A percentile compares a stretch with the other conserved stretches of the same genome.
These are phyloP conservation scores for Cremastinae sp. DNA, from an alignment of 2,888 invertebrate species.

Conservation along the genomic window DNA sequence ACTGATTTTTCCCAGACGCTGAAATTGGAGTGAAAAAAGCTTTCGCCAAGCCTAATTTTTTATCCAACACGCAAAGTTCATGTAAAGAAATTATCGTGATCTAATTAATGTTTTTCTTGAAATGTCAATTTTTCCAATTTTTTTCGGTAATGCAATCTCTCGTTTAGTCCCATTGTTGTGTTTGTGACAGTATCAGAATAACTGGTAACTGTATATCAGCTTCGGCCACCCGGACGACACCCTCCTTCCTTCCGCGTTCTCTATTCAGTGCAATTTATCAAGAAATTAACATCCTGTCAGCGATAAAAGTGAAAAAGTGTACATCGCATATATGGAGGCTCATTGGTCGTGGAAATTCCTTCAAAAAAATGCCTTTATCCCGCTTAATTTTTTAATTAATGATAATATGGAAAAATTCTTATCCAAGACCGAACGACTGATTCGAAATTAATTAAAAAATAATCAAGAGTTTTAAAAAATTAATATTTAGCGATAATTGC, in stretches of 20 bases:
- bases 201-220: conserved; percentile 45
- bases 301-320: conserved; percentile 16
- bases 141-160: background rate
- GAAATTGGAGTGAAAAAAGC: background rate
- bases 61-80: background rate
- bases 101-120: too few relatives aligned
- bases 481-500: background rate
- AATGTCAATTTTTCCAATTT: background rate
- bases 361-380: background rate
- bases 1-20: background rate
- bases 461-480: background rate
- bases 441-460: background rate
- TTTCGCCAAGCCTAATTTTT: background rate
- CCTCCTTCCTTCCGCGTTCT: conserved; percentile 7
- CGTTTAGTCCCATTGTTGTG: conserved; percentile 13
- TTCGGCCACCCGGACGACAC: conserved; percentile 24
- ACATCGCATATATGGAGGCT: background rate
- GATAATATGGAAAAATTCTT: too few relatives aligned
- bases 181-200: conserved; percentile 35
- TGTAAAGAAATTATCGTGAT: too few relatives aligned
- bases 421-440: too few relatives aligned
- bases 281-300: conserved; percentile 41
- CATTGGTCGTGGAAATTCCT: background rate
- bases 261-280: conserved; percentile 47
- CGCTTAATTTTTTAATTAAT: conserved; percentile 4